Conservation (phyloP, 1,140 invertebrate genomes). For the Dinothrombium tinctorium region DNA sequence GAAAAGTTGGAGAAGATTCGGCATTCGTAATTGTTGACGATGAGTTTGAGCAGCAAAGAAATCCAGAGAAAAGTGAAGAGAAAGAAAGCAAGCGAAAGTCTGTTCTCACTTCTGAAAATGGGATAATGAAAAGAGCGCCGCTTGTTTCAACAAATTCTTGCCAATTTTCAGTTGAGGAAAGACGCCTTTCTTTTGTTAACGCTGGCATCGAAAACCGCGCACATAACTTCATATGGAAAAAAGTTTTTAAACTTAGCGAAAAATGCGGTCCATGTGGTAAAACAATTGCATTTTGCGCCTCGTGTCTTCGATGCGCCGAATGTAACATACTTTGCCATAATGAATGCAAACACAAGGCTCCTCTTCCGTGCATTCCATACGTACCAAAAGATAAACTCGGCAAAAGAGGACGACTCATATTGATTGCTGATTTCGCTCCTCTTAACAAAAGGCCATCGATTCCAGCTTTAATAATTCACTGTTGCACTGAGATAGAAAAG, state of each 20-base stretch:
- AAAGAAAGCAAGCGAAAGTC: not conserved
- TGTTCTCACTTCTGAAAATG: not conserved
- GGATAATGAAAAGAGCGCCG: too few species aligned
- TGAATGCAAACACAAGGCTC: conserved; percentile 50
- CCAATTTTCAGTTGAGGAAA: not conserved
- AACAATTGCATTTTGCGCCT: conserved; percentile 46
- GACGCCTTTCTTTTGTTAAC: not conserved
- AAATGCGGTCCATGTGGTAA: conserved; percentile 46
- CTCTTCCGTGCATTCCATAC: conserved; percentile 50
- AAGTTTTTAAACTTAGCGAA: conserved; percentile 48
- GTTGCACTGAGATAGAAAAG: conserved; percentile 73
- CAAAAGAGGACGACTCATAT: conserved; percentile 7
- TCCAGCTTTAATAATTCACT: conserved; percentile 73
- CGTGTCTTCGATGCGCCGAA: conserved; percentile 45
- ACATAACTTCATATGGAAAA: conserved; percentile 57
- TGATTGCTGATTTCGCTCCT: conserved; percentile 46
- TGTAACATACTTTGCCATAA: conserved; percentile 48
- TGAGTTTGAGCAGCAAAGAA: not conserved
- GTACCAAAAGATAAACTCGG: conserved; percentile 1
- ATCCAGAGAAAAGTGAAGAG: too few species aligned
- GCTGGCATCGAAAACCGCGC: conserved; percentile 19
- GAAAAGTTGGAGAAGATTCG: not conserved
- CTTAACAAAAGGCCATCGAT: conserved; percentile 64
- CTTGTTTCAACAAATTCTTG: not conserved
- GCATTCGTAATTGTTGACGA: not conserved